Conservation (phyloP, 2,888 invertebrate genomes). For the Tolmerus cingulatus region DNA sequence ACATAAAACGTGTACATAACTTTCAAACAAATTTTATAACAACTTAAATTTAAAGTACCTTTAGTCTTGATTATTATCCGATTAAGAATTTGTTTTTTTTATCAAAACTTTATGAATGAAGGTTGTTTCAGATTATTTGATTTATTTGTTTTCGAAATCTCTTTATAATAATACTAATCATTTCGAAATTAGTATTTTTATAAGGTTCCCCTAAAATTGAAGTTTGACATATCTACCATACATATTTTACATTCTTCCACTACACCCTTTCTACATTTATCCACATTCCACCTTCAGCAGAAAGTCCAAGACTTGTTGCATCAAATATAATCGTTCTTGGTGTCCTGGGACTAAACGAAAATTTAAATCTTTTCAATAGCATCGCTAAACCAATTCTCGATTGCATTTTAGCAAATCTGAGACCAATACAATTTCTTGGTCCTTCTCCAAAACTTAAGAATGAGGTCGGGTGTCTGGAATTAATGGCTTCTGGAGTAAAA, state of each 20-base stretch:
- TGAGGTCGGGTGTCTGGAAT: conserved; percentile 61
- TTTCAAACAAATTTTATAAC: not conserved
- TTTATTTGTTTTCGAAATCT: not conserved
- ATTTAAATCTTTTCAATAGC: conserved; percentile 54
- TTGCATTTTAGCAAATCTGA: conserved; percentile 60
- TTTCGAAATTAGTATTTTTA: not conserved
- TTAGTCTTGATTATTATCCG: not conserved
- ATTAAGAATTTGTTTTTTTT: not conserved
- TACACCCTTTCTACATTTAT: not conserved
- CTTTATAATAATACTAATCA: too few relatives aligned
- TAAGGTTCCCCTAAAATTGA: too few relatives aligned
- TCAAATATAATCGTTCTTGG: not conserved
- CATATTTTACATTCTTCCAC: too few relatives aligned
- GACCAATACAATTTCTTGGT: conserved; percentile 59
- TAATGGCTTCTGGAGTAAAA: conserved; percentile 66
- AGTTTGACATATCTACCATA: too few relatives aligned
- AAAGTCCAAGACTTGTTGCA: not conserved
- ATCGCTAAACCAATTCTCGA: conserved; percentile 54
- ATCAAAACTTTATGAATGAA: not conserved
- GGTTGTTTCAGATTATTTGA: not conserved
- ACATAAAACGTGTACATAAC: not conserved
- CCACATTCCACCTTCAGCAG: conserved; percentile 13
- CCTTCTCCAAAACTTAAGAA: conserved; percentile 61
- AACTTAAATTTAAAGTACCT: not conserved
- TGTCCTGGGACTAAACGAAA: conserved; percentile 43